A percentile compares a stretch with the other conserved stretches of the same genome.
These are phyloP conservation scores for Notoglanidium macrostoma DNA, from an alignment of 2,797 vertebrate species.

Conservation along the genomic window DNA sequence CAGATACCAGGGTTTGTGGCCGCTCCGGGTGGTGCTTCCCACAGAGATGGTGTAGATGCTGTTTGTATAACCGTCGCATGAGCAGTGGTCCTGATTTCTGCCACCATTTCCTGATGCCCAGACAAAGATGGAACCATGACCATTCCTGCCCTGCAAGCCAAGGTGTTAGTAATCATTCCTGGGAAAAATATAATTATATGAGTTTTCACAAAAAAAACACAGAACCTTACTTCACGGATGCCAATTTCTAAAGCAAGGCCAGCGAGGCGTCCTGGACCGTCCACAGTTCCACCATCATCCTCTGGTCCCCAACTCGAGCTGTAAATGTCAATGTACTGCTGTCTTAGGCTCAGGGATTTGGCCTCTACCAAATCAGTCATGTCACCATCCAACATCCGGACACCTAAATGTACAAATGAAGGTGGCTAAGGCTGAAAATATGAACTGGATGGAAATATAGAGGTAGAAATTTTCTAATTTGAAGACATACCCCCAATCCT, in stretches of 20 bases:
- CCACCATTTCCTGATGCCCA: conserved; percentile 96
- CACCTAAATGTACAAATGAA: conserved; percentile 71
- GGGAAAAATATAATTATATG: neutral
- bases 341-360: conserved; percentile 87
- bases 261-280: conserved; percentile 89
- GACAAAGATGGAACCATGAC: conserved; percentile 90
- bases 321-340: conserved; percentile 91
- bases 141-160: conserved; percentile 80
- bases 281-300: conserved; percentile 91
- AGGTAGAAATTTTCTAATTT: neutral
- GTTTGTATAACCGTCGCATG: conserved; percentile 93
- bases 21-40: conserved; percentile 82
- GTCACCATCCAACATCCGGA: conserved; percentile 92
- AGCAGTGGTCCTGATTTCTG: conserved; percentile 88
- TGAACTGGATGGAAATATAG: neutral
- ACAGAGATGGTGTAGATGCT: conserved; percentile 96
- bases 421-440: neutral
- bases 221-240: conserved; percentile 72
- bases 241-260: conserved; percentile 85
- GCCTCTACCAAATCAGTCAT: conserved; percentile 95
- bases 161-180: conserved; percentile 13
- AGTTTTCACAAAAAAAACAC: conserved; percentile 7
- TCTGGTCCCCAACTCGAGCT: conserved; percentile 94
- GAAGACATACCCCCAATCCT: conserved; percentile 87
- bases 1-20: conserved; percentile 83